A percentile compares a stretch with the other conserved stretches of the same genome.
These are phyloP conservation scores for Rhinopithecus roxellana DNA, from an alignment of 2,113 vertebrate species.

Conservation along the genomic window DNA sequence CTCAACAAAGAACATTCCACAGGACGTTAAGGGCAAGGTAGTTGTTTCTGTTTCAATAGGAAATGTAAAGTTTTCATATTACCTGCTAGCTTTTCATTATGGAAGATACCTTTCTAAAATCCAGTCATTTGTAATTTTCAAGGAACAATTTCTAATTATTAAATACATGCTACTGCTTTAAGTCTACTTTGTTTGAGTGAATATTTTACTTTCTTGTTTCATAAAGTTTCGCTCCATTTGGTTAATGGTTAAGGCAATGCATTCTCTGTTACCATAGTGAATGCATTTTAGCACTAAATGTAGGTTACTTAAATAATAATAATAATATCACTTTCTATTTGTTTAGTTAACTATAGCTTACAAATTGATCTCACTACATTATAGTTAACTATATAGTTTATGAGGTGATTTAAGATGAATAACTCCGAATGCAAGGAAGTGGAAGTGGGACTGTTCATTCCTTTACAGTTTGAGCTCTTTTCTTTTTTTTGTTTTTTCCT, in stretches of 20 bases:
- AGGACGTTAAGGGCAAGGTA: not conserved
- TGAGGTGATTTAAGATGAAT: not conserved
- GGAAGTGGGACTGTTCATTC: not conserved
- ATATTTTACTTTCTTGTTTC: not conserved
- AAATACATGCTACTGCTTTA: not conserved
- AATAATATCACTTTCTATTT: not conserved
- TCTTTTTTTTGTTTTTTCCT: too few relatives aligned
- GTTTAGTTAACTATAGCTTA: not conserved
- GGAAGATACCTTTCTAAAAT: not conserved
- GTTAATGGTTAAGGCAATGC: not conserved
- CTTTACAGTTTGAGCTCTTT: not conserved
- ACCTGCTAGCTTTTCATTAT: not conserved
- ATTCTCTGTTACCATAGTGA: not conserved
- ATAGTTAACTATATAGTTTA: not conserved
- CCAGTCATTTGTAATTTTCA: not conserved
- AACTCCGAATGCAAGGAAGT: not conserved
- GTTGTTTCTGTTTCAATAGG: not conserved
- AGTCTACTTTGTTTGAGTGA: not conserved
- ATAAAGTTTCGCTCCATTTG: not conserved
- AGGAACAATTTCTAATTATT: not conserved
- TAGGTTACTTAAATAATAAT: not conserved
- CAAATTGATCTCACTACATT: not conserved
- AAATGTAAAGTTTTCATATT: not conserved
- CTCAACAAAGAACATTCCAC: not conserved
- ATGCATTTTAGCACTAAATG: not conserved